phyloP scores from a whole-genome alignment of 2,888 invertebrate species.

The Idaea straminata region DNA sequence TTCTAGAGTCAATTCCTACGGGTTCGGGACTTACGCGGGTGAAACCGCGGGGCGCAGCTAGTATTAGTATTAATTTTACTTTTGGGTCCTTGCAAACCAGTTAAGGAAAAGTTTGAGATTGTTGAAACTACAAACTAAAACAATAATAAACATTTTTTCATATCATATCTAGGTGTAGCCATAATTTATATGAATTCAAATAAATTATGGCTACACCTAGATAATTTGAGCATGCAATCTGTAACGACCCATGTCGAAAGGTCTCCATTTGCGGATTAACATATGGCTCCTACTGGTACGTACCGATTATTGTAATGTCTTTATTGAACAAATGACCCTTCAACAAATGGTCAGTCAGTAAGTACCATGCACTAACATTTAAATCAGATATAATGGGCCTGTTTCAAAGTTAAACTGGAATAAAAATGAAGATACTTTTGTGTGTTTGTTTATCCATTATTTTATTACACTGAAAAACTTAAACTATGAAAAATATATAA shows the following conservation, averaged over 20 bases:
- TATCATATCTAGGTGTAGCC: too few species aligned
- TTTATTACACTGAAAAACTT: not conserved
- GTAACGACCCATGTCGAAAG: conserved; percentile 57
- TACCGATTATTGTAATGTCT: conserved; percentile 40
- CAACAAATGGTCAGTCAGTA: conserved; percentile 48
- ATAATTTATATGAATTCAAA: not conserved
- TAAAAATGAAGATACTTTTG: conserved; percentile 15
- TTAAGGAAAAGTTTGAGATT: too few species aligned
- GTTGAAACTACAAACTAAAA: too few species aligned
- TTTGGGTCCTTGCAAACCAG: too few species aligned
- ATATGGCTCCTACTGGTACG: conserved; percentile 38
- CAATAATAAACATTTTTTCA: too few species aligned
- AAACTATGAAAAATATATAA: not conserved
- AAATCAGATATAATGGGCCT: conserved; percentile 69
- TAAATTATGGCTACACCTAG: not conserved
- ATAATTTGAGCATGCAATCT: conserved; percentile 45
- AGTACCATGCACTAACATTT: conserved; percentile 69
- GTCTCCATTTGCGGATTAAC: conserved; percentile 51
- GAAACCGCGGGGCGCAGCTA: too few species aligned
- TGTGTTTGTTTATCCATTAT: conserved; percentile 2
- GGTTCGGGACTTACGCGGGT: too few species aligned
- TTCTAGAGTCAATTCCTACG: too few species aligned
- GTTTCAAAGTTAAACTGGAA: conserved; percentile 59
- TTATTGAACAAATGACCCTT: conserved; percentile 65
- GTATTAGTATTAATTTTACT: too few species aligned